A percentile compares a stretch with the other conserved stretches of the same genome.
Conservation (phyloP, 2,888 invertebrate species). For the Tridacna gigas region DNA sequence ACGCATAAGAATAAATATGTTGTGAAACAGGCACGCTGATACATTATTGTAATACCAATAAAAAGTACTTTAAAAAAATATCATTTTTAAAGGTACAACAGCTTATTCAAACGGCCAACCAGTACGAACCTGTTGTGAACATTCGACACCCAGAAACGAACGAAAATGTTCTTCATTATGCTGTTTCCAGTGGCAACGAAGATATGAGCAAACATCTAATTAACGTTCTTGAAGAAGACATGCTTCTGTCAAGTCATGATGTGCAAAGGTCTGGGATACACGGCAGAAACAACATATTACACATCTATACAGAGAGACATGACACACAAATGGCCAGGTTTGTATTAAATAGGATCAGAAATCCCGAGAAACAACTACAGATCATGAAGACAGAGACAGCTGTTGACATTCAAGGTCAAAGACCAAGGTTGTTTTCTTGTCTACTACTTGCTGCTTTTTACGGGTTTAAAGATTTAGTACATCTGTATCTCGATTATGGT, state of each 20-base stretch:
- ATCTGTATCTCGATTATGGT: slow-evolving; percentile 65
- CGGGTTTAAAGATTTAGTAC: slow-evolving; percentile 69
- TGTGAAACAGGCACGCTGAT: no score
- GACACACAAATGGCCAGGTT: slow-evolving; percentile 69
- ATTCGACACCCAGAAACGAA: slow-evolving; percentile 58
- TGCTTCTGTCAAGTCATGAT: slow-evolving; percentile 64
- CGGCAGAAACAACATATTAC: slow-evolving; percentile 78
- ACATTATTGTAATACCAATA: no score
- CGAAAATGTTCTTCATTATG: slow-evolving; percentile 73
- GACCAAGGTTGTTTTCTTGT: slow-evolving; percentile 78
- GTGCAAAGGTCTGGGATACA: slow-evolving; percentile 64
- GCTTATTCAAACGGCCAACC: background rate
- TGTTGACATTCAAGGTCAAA: slow-evolving; percentile 79
- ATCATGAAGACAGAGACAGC: slow-evolving; percentile 72
- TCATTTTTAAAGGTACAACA: background rate
- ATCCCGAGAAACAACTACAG: slow-evolving; percentile 38
- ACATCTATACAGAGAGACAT: slow-evolving; percentile 76
- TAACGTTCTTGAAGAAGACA: slow-evolving; percentile 41
- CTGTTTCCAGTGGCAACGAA: slow-evolving; percentile 62
- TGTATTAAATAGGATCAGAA: slow-evolving; percentile 51
- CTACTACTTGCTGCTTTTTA: slow-evolving; percentile 78
- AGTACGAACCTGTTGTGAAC: slow-evolving; percentile 1
- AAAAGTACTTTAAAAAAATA: no score
- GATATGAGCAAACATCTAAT: slow-evolving; percentile 64
- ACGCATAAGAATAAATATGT: no score